Conservation (phyloP, 2,888 invertebrate genomes). For the Notodonta dromedarius region DNA sequence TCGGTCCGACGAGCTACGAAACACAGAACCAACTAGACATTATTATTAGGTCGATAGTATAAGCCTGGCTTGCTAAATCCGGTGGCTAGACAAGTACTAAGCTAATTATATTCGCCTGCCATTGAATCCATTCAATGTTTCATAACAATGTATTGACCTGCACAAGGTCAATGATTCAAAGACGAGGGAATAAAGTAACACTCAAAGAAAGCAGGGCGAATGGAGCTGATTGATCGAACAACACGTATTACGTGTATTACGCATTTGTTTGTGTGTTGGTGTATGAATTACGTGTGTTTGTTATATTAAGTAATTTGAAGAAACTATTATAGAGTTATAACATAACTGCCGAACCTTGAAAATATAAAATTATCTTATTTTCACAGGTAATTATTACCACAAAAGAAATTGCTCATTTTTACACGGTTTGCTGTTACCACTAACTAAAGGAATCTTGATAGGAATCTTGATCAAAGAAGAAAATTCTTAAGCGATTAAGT, state of each 20-base stretch:
- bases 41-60: background rate
- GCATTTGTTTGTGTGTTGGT: background rate
- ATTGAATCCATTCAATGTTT: background rate
- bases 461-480: too few relatives aligned
- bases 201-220: background rate
- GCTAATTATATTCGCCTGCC: conserved; percentile 8
- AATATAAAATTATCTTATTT: too few relatives aligned
- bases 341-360: too few relatives aligned
- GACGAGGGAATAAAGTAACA: background rate
- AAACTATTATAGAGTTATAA: too few relatives aligned
- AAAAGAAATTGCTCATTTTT: too few relatives aligned
- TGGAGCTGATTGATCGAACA: background rate
- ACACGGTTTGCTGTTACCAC: too few relatives aligned
- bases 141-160: conserved; percentile 8
- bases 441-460: too few relatives aligned
- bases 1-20: too few relatives aligned
- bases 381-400: too few relatives aligned
- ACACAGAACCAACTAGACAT: background rate
- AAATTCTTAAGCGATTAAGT: too few relatives aligned
- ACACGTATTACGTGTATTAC: background rate
- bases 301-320: too few relatives aligned
- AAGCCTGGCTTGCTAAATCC: background rate
- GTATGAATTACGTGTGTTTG: too few relatives aligned
- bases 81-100: conserved; percentile 2
- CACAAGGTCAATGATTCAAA: conserved; percentile 1